Percentiles rank a stretch among this genome's conserved stretches.
Conservation (phyloP, 2,113 vertebrate genomes). For the Hypomesus transpacificus region DNA sequence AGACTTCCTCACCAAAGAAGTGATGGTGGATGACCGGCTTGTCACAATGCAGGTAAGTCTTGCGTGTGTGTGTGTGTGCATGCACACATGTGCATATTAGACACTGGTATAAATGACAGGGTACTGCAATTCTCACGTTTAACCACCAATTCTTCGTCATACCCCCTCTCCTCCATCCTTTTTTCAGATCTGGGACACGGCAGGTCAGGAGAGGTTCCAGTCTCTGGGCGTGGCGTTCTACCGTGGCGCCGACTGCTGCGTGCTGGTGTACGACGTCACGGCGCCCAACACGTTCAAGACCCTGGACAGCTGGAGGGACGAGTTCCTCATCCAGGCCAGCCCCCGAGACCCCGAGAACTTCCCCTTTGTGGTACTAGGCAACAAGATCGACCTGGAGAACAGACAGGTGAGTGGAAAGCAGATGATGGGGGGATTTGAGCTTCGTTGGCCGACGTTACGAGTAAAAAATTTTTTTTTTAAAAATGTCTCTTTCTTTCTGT, state of each 20-base stretch:
- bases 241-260: slow-evolving; percentile 50
- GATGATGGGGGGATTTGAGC: no score
- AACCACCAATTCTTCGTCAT: not conserved
- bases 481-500: no score
- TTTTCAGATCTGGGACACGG: slow-evolving; percentile 52
- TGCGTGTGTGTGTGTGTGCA: slow-evolving; percentile 10
- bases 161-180: not conserved
- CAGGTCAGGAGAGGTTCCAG: slow-evolving; percentile 53
- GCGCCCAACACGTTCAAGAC: slow-evolving; percentile 51
- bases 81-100: not conserved
- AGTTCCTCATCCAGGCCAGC: slow-evolving; percentile 56
- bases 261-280: slow-evolving; percentile 51
- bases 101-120: no score
- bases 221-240: slow-evolving; percentile 52
- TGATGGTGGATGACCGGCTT: slow-evolving; percentile 49
- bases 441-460: not conserved
- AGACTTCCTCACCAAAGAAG: slow-evolving; percentile 52
- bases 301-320: slow-evolving; percentile 54
- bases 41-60: slow-evolving; percentile 53
- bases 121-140: no score
- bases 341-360: slow-evolving; percentile 55
- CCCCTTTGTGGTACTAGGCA: slow-evolving; percentile 54
- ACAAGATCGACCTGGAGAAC: slow-evolving; percentile 55
- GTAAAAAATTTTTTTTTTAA: no score
- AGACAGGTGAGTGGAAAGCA: slow-evolving; percentile 36